Base-by-base conservation (phyloP, 2,797 vertebrate species). In the Typhlichthys subterraneus region DNA sequence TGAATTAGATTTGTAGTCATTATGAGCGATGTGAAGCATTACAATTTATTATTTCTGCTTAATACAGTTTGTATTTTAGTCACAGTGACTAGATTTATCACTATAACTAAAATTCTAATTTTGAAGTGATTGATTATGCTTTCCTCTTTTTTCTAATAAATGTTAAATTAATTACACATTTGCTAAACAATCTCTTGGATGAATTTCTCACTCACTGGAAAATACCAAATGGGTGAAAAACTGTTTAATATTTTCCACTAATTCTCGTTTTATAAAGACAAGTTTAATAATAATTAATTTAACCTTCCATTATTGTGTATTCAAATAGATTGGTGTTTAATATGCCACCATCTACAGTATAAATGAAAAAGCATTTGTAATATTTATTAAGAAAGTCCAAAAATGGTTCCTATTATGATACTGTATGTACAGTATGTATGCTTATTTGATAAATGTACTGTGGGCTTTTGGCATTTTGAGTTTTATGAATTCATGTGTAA, bases 151-250 rank as follows among this genome's bases (percentile, higher is more conserved):
- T 79, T 63, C 57, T 57, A 5, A 14, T 70, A 79, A 42, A 78
- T 81, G 72, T 75, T 38, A 72, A 72, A 69, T 75, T 60, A 83
- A 82, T 85, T 80, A 66, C 48, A 72, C 31, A 79, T 79, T 76
- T 70, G 55, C 42, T 53, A 62, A 66, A 72, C 66, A 66, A 67
- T 55, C 14, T 14, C 33, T 38, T 48, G 60, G 58, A 69, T 62
- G 70, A 47, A 72, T 62, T 47, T 63, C 61, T 23, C 10, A 69
- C 12, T 56, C 19, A 42, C 63, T 69, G 73, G 45, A 45, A 68
- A 52, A 52, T 59, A 14, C 7, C 50, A 29, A 29, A 45, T 51
- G 48, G 72, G 42, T 65, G 29, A 19, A 33, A 5, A 52, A 42
- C 19, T 59, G 12, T 65, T 75, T 52, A 48, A 19, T 31, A 12